Base-by-base conservation (phyloP, 2,113 vertebrate genomes). In the Oenanthe oenanthe region DNA sequence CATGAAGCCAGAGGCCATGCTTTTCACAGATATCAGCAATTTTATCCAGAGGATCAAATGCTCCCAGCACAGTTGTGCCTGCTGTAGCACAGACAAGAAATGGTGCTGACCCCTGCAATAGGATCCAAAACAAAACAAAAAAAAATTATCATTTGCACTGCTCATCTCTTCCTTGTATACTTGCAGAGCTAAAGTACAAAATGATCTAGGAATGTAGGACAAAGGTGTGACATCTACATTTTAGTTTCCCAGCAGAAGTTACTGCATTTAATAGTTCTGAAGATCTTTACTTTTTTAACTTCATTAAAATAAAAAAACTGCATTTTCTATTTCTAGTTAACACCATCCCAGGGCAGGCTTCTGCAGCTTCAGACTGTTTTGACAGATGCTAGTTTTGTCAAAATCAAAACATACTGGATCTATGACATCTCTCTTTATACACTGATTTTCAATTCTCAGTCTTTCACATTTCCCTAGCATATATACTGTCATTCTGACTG, bases 41-140 rank as follows among this genome's bases (percentile, higher is more conserved):
- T 90, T 98, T 95, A 79, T 98, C 97, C 85, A 99, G 94, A 85
- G 98, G 98, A 95, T 98, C 98, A 58, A 99, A 99, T 17, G 98
- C 98, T 85, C 98, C 98, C 85, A 99, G 80, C 34, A 98, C 98
- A 0, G 98, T 98, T 45, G 98, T 99, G n/a, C 98, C 98, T 83
- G 98, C 97, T 4, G 98, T 98, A 95, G 98, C 98, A 82, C 98
- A 98, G 76, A 99, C 98, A 47, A 99, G 97, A 96, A 99, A 98
- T 1, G 98, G 98, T 58, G 94, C 96, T 66, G 98, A 97, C 32
- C 98, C 98, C 98, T 99, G 97, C 56, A 80, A 92, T 2, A 96
- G 87, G 79, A 97, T 76, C 61, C 61, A 92, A 90, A 67, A 80
- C 40, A 96, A 74, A 56, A n/a, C 11, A 24, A 83, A 70, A n/a